These are phyloP conservation scores for Scortum barcoo DNA, from an alignment of 2,113 vertebrate species.

Conservation along the genomic window DNA sequence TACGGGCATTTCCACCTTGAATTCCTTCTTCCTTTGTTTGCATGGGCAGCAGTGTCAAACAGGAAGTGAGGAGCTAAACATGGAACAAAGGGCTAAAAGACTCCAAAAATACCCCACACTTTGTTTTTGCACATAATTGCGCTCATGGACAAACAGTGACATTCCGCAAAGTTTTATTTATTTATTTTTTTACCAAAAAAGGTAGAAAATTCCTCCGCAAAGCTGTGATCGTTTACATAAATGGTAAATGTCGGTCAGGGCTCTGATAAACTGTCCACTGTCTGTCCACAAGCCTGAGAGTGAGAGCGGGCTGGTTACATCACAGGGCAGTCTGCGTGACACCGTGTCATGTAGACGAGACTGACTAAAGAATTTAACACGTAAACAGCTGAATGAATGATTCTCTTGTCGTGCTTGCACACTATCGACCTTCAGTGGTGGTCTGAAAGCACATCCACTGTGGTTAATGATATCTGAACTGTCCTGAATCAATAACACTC, in stretches of 20 bases:
- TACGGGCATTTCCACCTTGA: conserved; percentile 51
- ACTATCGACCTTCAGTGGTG: neutral
- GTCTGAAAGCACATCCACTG: conserved; percentile 10
- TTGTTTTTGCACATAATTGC: conserved; percentile 14
- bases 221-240: neutral
- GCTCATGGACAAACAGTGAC: neutral
- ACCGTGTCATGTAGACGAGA: neutral
- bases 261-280: conserved; percentile 4
- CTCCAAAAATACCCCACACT: conserved; percentile 16
- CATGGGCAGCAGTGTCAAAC: conserved; percentile 19
- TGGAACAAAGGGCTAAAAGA: conserved; percentile 53
- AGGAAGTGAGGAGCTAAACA: conserved; percentile 47
- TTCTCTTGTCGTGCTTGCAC: neutral
- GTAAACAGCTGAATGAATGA: conserved; percentile 32
- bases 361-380: neutral
- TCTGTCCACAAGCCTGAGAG: neutral
- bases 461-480: conserved; percentile 23
- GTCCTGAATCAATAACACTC: conserved; percentile 9
- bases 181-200: conserved; percentile 35
- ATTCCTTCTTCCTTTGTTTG: conserved; percentile 52
- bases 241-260: conserved; percentile 25
- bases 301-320: conserved; percentile 22
- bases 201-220: neutral
- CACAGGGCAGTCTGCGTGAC: conserved; percentile 1
- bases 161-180: conserved; percentile 21